phyloP scores from a whole-genome alignment of 2,113 vertebrate species.

The Merops nubicus region DNA sequence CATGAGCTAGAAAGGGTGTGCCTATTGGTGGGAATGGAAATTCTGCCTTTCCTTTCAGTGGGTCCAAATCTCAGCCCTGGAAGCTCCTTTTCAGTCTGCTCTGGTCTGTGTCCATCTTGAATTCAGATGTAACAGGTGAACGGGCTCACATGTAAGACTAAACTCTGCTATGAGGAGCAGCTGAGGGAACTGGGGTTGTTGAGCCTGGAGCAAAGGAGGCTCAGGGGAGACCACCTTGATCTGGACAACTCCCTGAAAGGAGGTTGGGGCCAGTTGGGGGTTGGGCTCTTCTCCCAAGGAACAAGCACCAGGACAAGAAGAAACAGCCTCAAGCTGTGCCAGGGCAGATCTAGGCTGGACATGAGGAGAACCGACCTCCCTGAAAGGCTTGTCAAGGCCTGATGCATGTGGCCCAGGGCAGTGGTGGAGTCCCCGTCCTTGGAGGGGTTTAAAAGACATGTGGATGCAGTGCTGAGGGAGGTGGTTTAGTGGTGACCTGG shows the following conservation, averaged over 20 bases:
- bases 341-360: background rate
- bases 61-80: background rate
- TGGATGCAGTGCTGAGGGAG: background rate
- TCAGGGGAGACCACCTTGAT: too few species aligned
- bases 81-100: background rate
- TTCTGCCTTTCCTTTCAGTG: background rate
- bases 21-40: rapidly evolving
- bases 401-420: background rate
- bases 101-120: background rate
- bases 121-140: background rate
- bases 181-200: background rate
- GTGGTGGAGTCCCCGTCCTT: background rate
- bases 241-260: background rate
- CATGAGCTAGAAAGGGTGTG: too few species aligned
- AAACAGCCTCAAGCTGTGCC: background rate
- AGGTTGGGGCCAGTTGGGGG: background rate
- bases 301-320: background rate
- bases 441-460: background rate
- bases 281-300: background rate
- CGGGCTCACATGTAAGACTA: background rate
- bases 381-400: background rate
- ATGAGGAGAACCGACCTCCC: background rate
- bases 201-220: background rate
- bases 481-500: background rate
- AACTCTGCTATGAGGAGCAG: background rate